phyloP scores from a whole-genome alignment of 2,797 vertebrate genomes.

The Brotogeris chrysoptera region DNA sequence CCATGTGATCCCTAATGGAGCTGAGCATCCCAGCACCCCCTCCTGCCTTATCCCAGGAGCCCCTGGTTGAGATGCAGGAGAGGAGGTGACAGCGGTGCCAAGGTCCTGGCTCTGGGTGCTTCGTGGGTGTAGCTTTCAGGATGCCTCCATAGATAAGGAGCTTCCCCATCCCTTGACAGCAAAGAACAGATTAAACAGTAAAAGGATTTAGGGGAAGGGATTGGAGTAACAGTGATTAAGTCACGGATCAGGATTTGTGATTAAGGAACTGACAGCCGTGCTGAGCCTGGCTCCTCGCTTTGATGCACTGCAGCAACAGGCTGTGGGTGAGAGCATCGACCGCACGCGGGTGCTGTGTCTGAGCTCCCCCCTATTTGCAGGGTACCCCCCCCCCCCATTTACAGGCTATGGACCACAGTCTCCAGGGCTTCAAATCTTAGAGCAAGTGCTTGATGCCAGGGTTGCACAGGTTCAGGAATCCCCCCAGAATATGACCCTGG shows the following conservation, averaged over 20 bases:
- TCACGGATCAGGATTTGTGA: constrained; percentile 28
- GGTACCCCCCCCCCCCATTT: not conserved
- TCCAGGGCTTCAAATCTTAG: not conserved
- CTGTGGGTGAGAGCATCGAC: not conserved
- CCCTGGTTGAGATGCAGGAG: not conserved
- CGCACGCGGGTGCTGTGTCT: not conserved
- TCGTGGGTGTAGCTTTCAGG: not conserved
- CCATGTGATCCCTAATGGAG: rapidly evolving
- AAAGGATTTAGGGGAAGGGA: constrained; percentile 32
- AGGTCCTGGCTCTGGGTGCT: not conserved
- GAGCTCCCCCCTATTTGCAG: not conserved
- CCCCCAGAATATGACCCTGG: not conserved
- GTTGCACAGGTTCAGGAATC: not conserved
- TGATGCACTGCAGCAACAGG: not conserved
- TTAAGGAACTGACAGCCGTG: not conserved
- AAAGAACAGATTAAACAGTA: constrained; percentile 29
- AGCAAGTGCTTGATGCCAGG: not conserved
- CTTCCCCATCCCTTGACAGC: not conserved
- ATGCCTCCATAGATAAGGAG: not conserved
- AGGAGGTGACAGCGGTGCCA: rapidly evolving
- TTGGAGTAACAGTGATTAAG: constrained; percentile 21
- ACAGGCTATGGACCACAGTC: not conserved
- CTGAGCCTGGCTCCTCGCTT: not conserved
- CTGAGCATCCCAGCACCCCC: not conserved
- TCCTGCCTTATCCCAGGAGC: not conserved